A percentile compares a stretch with the other conserved stretches of the same genome.
phyloP scores from a whole-genome alignment of 2,113 vertebrate genomes.

The Damaliscus lunatus region DNA sequence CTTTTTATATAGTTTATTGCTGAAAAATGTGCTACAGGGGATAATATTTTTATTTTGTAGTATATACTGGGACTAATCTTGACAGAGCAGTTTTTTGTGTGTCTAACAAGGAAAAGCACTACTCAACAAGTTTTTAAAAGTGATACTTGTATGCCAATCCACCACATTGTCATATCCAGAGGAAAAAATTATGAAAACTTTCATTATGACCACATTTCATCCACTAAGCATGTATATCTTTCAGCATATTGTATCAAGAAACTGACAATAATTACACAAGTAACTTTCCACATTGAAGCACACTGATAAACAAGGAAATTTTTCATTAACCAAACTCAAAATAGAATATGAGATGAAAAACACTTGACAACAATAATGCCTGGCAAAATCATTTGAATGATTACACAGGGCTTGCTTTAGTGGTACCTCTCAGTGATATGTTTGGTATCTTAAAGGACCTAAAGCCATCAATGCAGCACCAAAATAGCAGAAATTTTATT shows the following conservation, averaged over 20 bases:
- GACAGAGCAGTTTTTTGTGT: background rate
- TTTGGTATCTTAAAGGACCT: background rate
- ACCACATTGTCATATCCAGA: background rate
- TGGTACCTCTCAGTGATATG: background rate
- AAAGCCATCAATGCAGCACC: background rate
- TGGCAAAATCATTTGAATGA: background rate
- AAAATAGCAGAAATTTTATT: background rate
- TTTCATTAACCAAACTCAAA: background rate
- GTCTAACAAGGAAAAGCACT: slow-evolving; percentile 14
- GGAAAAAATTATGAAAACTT: background rate
- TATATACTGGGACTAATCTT: background rate
- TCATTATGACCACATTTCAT: background rate
- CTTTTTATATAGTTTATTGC: background rate
- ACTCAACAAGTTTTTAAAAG: background rate
- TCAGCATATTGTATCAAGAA: background rate
- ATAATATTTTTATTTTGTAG: slow-evolving; percentile 10
- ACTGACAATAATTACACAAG: background rate
- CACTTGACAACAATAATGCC: background rate
- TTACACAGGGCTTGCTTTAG: background rate
- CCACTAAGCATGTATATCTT: background rate
- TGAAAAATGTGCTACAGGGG: background rate
- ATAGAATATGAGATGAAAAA: background rate
- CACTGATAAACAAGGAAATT: background rate
- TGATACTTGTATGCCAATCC: background rate
- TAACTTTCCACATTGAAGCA: background rate